Base-by-base conservation (phyloP, 2,797 vertebrate species). In the Loris lydekkerianus region DNA sequence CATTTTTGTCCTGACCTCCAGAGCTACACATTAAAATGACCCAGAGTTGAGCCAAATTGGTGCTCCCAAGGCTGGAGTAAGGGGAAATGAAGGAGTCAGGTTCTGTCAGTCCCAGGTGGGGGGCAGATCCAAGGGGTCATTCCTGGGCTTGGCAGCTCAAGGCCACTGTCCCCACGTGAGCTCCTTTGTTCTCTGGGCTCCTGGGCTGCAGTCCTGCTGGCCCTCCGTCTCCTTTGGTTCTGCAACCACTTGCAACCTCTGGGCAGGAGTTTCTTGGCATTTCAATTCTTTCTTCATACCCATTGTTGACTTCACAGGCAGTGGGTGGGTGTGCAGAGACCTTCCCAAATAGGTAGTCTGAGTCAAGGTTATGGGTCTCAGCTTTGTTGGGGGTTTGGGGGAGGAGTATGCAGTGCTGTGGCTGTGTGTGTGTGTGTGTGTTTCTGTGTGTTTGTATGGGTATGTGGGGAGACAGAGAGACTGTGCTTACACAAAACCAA, bases 321-420 rank as follows among this genome's bases (percentile, higher is more conserved):
- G 60, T 29, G 76, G 75, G 78, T 53, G 3, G 88, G 85, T 95
- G 81, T 58, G 72, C 72, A 5, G 63, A 76, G 77, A 92, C 49
- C 18, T 49, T 89, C 76, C 69, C 60, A 93, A 78, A 60, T 72
- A 9, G 11, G 76, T 3, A 4, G 86, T 96, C 78, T 94, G 97
- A 95, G 97, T 97, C 98, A 97, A 98, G 97, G 92, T 97, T 97
- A 97, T 58, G 89, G 77, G 92, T 92, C 87, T 85, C 84, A 43
- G 63, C 72, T 96, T 82, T 96, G 61, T 89, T 75, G 69, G 83
- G 78, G 63, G 81, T 91, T 21, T 40, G 53, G 77, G 85, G 4
- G 25, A 17, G 31, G 15, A 46, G 70, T 53, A n/a, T n/a, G 43
- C 29, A 31, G 23, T n/a, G 43, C 23, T 65, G 11, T n/a, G 29